A percentile compares a stretch with the other conserved stretches of the same genome.
Conservation (phyloP, 2,113 vertebrate species). For the Brachypteracias leptosomus region DNA sequence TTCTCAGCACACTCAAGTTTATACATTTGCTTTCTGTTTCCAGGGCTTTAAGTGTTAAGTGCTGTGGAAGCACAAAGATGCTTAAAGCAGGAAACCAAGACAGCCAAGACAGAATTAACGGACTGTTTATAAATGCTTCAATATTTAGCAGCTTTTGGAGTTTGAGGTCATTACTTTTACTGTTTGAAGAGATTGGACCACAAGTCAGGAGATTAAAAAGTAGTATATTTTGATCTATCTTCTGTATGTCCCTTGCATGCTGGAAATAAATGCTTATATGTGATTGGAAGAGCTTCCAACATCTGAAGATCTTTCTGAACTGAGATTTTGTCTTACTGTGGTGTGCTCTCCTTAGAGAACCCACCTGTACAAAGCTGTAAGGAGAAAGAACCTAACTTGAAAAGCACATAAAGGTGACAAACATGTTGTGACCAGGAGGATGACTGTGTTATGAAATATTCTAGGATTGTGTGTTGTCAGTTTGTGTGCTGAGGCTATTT, state of each 20-base stretch:
- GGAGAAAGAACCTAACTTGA: neutral
- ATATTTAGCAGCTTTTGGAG: neutral
- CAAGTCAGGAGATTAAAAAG: neutral
- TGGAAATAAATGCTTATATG: neutral
- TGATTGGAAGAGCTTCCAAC: neutral
- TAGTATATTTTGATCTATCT: neutral
- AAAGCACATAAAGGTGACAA: neutral
- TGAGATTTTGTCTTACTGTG: neutral
- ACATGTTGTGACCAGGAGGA: neutral
- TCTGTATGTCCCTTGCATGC: neutral
- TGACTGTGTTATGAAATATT: neutral
- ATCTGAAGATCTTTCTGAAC: neutral
- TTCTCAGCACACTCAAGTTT: neutral
- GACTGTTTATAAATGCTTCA: neutral
- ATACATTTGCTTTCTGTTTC: neutral
- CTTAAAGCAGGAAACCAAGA: neutral
- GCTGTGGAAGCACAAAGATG: neutral
- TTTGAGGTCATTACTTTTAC: neutral
- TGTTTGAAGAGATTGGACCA: neutral
- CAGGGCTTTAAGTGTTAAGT: neutral
- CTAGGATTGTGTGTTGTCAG: neutral
- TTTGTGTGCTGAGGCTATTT: fast-evolving
- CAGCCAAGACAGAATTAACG: neutral
- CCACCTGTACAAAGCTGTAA: neutral
- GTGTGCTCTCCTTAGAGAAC: neutral